Base-by-base conservation (phyloP, 2,888 invertebrate genomes). In the Vanessa cardui region DNA sequence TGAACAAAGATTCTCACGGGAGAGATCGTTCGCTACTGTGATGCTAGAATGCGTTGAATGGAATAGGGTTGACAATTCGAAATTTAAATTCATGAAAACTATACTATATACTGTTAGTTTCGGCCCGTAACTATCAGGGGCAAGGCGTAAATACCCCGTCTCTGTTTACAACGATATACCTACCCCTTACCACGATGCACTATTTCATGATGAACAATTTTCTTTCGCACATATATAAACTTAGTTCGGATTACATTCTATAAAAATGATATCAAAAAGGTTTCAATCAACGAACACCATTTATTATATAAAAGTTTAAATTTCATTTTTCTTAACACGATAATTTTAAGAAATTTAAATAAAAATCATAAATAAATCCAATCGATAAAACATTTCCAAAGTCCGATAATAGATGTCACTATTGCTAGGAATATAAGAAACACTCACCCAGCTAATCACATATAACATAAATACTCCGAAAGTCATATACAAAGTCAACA, bases 371-470 rank as follows among this genome's bases (percentile, higher is more conserved):
- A 39, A 39, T 9, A 39, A 39, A 39, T 39, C 39, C 16, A 31
- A 31, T 31, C 1, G n/a, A 31, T 26, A 50, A 54, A 54, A 31
- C 31, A 31, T n/a, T 54, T 31, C 31, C 8, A 31, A 31, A 31
- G 8, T n/a, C 26, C 3, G 16, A 26, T 31, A 26, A n/a, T 54
- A 54, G 54, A 54, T 54, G n/a, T 54, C 31, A 31, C 31, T 54
- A 6, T 50, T 15, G 0, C 9, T 47, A 31, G n/a, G 12, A 52
- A 64, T 58, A 39, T 21, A 64, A 39, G 39, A 33, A 39, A 58
- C 58, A 82, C 84, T 83, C 76, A 82, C 79, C 80, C 80, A 80
- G 54, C 83, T 80, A 33, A 83, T 58, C 64, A 83, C 72, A 74
- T 85, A 85, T 56, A 85, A 74, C 65, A 73, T 71, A 16, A 78